phyloP scores from a whole-genome alignment of 2,888 invertebrate genomes.

The Listrodromus nycthemerus region DNA sequence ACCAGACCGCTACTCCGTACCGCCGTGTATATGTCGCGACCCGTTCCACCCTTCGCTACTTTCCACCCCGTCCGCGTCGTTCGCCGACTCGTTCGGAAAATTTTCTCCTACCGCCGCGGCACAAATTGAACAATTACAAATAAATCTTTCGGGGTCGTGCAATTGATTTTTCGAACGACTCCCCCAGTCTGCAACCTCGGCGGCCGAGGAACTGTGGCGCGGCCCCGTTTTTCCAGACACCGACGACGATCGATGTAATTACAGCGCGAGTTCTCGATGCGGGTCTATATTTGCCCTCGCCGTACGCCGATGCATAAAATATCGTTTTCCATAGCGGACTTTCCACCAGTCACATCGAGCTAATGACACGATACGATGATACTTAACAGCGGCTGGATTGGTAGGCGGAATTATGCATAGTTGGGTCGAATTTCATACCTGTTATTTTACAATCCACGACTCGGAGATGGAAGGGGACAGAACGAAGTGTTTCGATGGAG shows the following conservation, averaged over 20 bases:
- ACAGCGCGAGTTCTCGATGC: not conserved
- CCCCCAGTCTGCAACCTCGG: conserved; percentile 35
- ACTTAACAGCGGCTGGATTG: not conserved
- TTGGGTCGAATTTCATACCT: not conserved
- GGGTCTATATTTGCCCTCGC: not conserved
- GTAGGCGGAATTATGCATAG: not conserved
- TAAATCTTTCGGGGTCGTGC: conserved; percentile 49
- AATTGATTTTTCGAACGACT: conserved; percentile 52
- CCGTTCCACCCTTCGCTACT: not conserved
- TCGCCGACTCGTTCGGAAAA: conserved; percentile 7
- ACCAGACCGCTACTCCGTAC: not conserved
- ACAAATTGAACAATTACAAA: conserved; percentile 62
- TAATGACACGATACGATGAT: not conserved
- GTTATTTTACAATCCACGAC: not conserved
- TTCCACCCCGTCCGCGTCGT: conserved; percentile 10
- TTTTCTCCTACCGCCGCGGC: not conserved
- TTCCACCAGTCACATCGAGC: not conserved
- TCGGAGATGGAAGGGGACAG: not conserved
- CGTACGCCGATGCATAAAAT: not conserved
- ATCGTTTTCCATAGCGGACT: not conserved
- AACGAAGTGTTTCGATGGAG: not conserved
- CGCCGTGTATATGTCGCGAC: not conserved
- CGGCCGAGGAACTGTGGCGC: too few species aligned
- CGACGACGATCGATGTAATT: conserved; percentile 33
- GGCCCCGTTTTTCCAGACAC: conserved; percentile 19